Evolutionary conservation across 2,888 invertebrate species (phyloP).

Genomic region (Synergus gifuensis): DNA sequence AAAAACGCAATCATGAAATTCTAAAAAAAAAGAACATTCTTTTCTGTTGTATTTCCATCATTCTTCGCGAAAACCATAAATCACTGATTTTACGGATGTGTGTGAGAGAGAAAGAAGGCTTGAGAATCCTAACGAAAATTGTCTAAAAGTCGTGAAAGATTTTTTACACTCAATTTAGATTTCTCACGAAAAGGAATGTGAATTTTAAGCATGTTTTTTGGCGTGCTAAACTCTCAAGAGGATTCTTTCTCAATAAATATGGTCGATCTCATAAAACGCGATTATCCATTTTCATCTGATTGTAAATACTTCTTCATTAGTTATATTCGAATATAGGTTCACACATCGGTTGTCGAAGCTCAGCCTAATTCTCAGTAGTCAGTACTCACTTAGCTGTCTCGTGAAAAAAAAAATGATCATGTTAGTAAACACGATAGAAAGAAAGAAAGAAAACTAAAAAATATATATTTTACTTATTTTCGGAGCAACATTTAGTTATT

Average conservation of each 20-base stretch:
- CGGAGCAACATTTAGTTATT: conserved; percentile 69
- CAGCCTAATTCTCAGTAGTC: conserved; percentile 40
- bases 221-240: conserved; percentile 10
- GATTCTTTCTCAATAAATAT: conserved; percentile 32
- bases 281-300: conserved; percentile 31
- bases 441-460: conserved; percentile 53
- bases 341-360: conserved; percentile 40
- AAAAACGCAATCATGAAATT: conserved; percentile 29
- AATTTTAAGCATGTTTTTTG: conserved; percentile 24
- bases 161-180: conserved; percentile 38
- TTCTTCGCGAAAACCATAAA: conserved; percentile 18
- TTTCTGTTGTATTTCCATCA: background rate
- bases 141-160: conserved; percentile 13
- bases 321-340: conserved; percentile 5
- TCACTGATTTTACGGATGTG: background rate
- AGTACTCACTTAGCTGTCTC: conserved; percentile 29
- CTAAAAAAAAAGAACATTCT: conserved; percentile 6
- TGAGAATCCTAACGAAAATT: conserved; percentile 21
- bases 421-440: conserved; percentile 39
- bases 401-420: conserved; percentile 38
- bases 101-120: too few relatives aligned
- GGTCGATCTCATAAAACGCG: conserved; percentile 36
- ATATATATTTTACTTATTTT: conserved; percentile 73
- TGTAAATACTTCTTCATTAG: conserved; percentile 33
- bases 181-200: conserved; percentile 1